Evolutionary conservation across 2,888 invertebrate species (phyloP).

Genomic region (Cloeon dipterum): DNA sequence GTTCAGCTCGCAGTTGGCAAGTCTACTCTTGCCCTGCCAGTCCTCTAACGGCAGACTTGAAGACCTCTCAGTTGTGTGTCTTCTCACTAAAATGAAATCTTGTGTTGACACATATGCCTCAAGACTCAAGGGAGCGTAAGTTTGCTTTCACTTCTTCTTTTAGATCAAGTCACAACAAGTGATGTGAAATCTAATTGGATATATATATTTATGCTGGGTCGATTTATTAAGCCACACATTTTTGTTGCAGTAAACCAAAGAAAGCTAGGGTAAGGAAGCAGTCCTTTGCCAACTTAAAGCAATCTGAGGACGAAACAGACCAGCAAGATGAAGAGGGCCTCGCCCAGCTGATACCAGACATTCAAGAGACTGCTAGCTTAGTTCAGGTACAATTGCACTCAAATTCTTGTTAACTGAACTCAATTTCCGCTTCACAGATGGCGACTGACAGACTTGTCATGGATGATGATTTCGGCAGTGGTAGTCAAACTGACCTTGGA

Average conservation of each 20-base stretch:
- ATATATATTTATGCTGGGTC: too few species aligned
- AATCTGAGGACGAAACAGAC: conserved; percentile 18
- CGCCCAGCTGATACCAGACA: conserved; percentile 72
- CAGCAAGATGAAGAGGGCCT: conserved; percentile 75
- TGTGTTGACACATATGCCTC: conserved; percentile 84
- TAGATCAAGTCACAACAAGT: too few species aligned
- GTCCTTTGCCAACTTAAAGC: neutral
- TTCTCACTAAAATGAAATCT: conserved; percentile 67
- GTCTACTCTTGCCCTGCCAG: conserved; percentile 33
- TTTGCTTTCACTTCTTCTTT: too few species aligned
- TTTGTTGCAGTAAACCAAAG: neutral
- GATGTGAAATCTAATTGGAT: too few species aligned
- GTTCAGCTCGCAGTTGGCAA: conserved; percentile 30
- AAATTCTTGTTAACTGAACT: too few species aligned
- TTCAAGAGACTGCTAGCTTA: conserved; percentile 36
- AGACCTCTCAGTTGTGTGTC: conserved; percentile 43
- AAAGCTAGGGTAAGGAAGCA: neutral
- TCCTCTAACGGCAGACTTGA: conserved; percentile 11
- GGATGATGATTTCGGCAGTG: conserved; percentile 10
- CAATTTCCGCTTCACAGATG: conserved; percentile 5
- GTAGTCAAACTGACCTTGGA: conserved; percentile 19
- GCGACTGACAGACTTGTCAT: conserved; percentile 10
- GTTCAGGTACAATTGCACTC: conserved; percentile 16
- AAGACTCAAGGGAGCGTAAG: conserved; percentile 39
- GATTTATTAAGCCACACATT: too few species aligned